These are phyloP conservation scores for Apodemia mormo DNA, from an alignment of 2,888 invertebrate genomes.

Conservation along the genomic window DNA sequence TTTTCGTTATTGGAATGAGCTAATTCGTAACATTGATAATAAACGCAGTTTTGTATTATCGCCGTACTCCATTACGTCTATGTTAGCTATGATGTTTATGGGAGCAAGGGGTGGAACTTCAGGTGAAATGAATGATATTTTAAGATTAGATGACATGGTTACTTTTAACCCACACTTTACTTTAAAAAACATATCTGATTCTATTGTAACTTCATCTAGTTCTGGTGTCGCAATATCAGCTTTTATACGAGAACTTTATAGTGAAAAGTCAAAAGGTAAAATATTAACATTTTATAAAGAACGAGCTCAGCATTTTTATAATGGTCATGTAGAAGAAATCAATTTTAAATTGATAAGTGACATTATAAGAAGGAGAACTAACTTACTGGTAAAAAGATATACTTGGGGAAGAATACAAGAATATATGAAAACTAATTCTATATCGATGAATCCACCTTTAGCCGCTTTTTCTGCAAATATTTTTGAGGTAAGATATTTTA, in stretches of 20 bases:
- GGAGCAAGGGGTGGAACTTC: conserved; percentile 93
- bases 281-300: conserved; percentile 93
- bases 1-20: conserved; percentile 90
- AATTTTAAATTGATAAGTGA: conserved; percentile 92
- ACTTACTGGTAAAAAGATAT: conserved; percentile 89
- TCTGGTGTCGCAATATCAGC: conserved; percentile 90
- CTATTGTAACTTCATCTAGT: conserved; percentile 85
- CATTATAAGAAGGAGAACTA: conserved; percentile 90
- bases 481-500: conserved; percentile 82
- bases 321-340: conserved; percentile 92
- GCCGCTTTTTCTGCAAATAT: conserved; percentile 92
- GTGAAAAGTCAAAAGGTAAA: conserved; percentile 90
- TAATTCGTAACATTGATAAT: conserved; percentile 86
- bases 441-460: conserved; percentile 88
- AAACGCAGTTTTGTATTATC: conserved; percentile 90
- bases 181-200: conserved; percentile 92
- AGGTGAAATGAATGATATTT: conserved; percentile 93
- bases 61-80: conserved; percentile 92
- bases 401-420: conserved; percentile 89
- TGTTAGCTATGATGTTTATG: conserved; percentile 94
- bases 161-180: conserved; percentile 95
- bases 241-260: conserved; percentile 91
- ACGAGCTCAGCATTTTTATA: conserved; percentile 92
- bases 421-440: conserved; percentile 87
- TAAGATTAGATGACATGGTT: conserved; percentile 92